Percentiles rank a stretch among this genome's conserved stretches.
phyloP scores from a whole-genome alignment of 2,888 invertebrate species.

The Anagyrus pseudococci region DNA sequence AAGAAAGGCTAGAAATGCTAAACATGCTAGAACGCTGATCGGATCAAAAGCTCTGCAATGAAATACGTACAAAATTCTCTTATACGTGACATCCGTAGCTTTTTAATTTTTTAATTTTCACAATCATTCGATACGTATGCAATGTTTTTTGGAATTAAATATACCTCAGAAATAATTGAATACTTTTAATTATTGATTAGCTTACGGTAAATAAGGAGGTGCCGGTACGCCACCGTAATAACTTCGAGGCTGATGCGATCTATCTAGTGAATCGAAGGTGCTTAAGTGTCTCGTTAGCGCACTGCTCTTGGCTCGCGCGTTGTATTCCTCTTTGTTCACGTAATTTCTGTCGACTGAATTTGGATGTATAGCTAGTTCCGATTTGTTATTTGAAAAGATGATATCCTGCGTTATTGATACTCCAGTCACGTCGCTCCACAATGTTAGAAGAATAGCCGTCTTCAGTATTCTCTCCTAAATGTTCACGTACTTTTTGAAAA shows the following conservation, averaged over 20 bases:
- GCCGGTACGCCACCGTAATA: slow-evolving; percentile 48
- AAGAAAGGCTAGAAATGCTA: slow-evolving; percentile 60
- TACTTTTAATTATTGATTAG: slow-evolving; percentile 5
- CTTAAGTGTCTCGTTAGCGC: neutral
- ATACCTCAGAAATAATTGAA: neutral
- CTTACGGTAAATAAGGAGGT: slow-evolving; percentile 52
- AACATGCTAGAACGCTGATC: slow-evolving; percentile 57
- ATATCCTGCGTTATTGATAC: neutral
- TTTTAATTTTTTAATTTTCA: too few species aligned
- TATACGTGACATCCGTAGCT: too few species aligned
- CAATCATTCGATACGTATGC: too few species aligned
- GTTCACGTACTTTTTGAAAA: slow-evolving; percentile 27
- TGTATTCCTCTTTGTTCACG: neutral
- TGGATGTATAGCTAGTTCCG: neutral
- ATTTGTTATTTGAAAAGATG: neutral
- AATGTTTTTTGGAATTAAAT: neutral
- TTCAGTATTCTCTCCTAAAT: slow-evolving; percentile 27
- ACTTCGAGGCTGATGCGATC: slow-evolving; percentile 44
- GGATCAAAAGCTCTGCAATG: slow-evolving; percentile 56
- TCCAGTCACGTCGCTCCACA: slow-evolving; percentile 8
- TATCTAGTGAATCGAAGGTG: neutral
- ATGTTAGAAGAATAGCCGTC: slow-evolving; percentile 22
- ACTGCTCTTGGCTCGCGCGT: neutral
- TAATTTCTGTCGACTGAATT: neutral
- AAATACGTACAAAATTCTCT: slow-evolving; percentile 5